These are phyloP conservation scores for Agrotis segetum DNA, from an alignment of 2,888 invertebrate genomes.

Conservation along the genomic window DNA sequence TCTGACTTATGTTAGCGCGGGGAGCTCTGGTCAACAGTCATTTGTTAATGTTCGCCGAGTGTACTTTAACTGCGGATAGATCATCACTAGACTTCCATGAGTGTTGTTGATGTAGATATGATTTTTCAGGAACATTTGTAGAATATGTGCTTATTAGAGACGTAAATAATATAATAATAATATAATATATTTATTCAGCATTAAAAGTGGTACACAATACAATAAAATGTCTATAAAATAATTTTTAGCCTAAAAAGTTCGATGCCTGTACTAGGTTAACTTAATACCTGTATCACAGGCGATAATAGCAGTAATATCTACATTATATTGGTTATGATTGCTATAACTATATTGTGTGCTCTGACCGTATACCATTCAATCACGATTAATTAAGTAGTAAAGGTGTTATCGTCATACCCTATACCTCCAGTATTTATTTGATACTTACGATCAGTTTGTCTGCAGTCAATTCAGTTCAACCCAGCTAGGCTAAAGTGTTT, in stretches of 20 bases:
- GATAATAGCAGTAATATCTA: no score
- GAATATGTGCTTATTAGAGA: not conserved
- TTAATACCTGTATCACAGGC: no score
- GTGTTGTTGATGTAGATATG: not conserved
- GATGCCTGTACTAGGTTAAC: no score
- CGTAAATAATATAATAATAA: no score
- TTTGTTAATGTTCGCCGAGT: constrained; percentile 46
- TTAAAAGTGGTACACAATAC: no score
- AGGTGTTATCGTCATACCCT: not conserved
- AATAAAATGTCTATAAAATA: no score
- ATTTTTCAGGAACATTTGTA: not conserved
- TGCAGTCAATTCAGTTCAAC: not conserved
- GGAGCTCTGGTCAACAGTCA: constrained; percentile 47
- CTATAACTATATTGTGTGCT: not conserved
- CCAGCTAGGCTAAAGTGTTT: not conserved
- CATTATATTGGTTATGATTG: not conserved
- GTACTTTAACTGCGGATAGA: constrained; percentile 23
- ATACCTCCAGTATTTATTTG: not conserved
- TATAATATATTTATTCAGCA: no score
- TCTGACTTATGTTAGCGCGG: constrained; percentile 56
- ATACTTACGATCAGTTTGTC: constrained; percentile 4
- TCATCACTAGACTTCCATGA: constrained; percentile 16
- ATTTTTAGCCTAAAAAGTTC: no score
- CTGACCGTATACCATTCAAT: not conserved
- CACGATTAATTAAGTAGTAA: not conserved